Conservation (phyloP, 2,113 vertebrate species). For the Hyaena hyaena region DNA sequence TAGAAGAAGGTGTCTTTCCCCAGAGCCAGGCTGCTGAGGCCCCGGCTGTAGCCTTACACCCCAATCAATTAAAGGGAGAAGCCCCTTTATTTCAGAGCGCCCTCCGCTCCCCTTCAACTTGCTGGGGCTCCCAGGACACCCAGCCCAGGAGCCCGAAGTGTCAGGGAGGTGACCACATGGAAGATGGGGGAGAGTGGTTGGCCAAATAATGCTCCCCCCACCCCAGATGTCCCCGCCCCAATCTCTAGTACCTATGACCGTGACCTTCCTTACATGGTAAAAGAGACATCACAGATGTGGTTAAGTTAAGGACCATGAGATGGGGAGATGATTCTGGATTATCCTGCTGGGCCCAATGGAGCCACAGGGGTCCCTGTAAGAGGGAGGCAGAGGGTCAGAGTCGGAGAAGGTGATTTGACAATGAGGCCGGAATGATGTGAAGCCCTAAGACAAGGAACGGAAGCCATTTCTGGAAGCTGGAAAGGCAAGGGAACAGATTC, state of each 20-base stretch:
- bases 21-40: not conserved
- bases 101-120: not conserved
- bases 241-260: too few relatives aligned
- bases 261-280: not conserved
- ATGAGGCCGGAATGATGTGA: not conserved
- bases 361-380: not conserved
- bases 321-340: fast-evolving
- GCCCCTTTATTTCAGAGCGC: not conserved
- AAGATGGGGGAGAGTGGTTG: not conserved
- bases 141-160: not conserved
- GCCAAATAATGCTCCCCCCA: not conserved
- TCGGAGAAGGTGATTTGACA: not conserved
- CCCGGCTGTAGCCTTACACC: not conserved
- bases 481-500: not conserved
- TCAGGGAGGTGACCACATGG: not conserved
- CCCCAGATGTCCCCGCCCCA: not conserved
- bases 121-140: not conserved
- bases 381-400: not conserved
- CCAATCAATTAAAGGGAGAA: too few relatives aligned
- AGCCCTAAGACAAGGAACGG: not conserved
- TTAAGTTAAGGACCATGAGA: not conserved
- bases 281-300: not conserved
- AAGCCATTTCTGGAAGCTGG: not conserved
- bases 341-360: not conserved
- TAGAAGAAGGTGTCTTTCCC: not conserved